Evolutionary conservation across 1,140 invertebrate species (phyloP), one percentile per base, ranked within the genome.

Genomic region (Pseudomyrmex flavicornis): DNA sequence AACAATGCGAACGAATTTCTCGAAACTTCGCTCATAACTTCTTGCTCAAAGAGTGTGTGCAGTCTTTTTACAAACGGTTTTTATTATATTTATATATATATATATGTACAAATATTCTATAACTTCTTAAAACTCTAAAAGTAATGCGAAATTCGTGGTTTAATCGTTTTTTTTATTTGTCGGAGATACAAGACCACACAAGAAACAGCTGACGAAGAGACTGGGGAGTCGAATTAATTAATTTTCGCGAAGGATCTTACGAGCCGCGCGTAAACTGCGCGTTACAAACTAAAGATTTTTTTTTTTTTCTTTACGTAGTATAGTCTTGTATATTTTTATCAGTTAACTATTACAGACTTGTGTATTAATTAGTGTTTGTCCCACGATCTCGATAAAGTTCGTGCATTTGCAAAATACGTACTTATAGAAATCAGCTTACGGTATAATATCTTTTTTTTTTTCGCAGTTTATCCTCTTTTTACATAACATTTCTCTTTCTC

Each of bases 341-440:
- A 82, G 82, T 83, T 77, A 77, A 83, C 89, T 89, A 89, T 79
- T 86, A 91, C 89, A 88, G 80, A 91, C 72, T 88, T 85, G 87
- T 87, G 62, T 87, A 80, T 90, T 89, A 87, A 77, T 74, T 87
- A 35, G 58, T 87, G 77, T 82, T 68, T 68, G 58, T 87, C 54
- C 58, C 85, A 84, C 87, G 83, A 86, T 74, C 68, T 85, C 85
- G 85, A 84, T 88, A 88, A 35, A 86, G 65, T 88, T 69, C 85
- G 84, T 91, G 84, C 84, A 89, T 65, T 92, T 91, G 91, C 89
- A 92, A 91, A 92, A 91, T 89, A 79, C 88, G 88, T 86, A 83
- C 88, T 92, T 91, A 35, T 35, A 91, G 89, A 93, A 93, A 92
- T 92, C 88, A 86, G 82, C 89, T 92, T 92, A 89, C 74, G 44